Conservation (phyloP, 2,797 vertebrate species). For the Alouatta caraya region DNA sequence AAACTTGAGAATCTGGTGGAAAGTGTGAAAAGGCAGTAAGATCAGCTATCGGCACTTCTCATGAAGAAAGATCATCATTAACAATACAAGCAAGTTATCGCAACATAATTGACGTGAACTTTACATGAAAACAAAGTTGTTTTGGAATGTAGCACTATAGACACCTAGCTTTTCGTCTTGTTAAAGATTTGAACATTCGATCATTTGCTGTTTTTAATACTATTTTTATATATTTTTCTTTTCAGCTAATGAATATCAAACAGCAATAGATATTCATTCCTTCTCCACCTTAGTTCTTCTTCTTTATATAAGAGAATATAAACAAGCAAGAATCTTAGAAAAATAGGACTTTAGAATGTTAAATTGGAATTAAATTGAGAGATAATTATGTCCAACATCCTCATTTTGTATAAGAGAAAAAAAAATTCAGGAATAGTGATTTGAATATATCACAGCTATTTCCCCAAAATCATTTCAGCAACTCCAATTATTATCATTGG, state of each 20-base stretch:
- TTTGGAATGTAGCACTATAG: not conserved
- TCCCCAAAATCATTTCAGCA: not conserved
- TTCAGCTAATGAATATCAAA: not conserved
- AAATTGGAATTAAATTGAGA: not conserved
- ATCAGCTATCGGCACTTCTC: rapidly evolving
- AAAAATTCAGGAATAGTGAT: not conserved
- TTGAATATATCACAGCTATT: not conserved
- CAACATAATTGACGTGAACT: not conserved
- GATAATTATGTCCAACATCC: not conserved
- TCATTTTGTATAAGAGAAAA: not conserved
- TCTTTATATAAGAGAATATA: not conserved
- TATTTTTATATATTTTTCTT: not conserved
- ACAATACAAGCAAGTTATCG: not conserved
- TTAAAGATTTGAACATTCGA: not conserved
- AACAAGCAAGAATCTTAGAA: not conserved
- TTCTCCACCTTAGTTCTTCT: not conserved
- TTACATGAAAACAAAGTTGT: not conserved
- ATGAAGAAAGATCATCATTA: not conserved
- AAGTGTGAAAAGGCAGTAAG: not conserved
- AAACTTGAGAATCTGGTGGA: not conserved
- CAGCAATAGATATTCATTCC: not conserved
- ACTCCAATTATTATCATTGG: not conserved
- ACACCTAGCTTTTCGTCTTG: not conserved
- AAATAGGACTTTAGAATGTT: not conserved
- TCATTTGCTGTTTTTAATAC: not conserved